Base-by-base conservation (phyloP, 2,113 vertebrate species). In the Zosterops lateralis region DNA sequence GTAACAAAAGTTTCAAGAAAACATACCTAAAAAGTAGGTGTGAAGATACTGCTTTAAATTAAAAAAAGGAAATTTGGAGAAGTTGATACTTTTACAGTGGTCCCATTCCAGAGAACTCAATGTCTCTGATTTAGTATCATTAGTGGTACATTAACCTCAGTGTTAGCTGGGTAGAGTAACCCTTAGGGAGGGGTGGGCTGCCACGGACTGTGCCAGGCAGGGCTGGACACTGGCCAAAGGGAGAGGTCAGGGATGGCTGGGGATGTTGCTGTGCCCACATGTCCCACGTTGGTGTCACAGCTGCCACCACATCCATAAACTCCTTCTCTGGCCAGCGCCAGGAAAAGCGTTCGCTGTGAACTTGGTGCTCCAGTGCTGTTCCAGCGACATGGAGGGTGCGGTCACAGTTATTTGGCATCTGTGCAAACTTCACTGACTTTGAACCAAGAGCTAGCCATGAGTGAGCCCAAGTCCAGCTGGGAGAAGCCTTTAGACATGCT, bases 401-500 rank as follows among this genome's bases (percentile, higher is more conserved):
- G 42, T 32, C 83, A 58, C 24, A 12, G 44, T 51, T 62, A 17
- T 15, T 84, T 75, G 84, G 65, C 53, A 29, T 42, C 83, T 58
- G n/a, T 3, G 1, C 72, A 80, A 32, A 81, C 50, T 77, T 88
- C 0, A 0, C 64, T 51, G 60, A 62, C 64, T 90, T 67, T 47
- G 38, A 76, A 53, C 32, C 62, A 44, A 79, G 47, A 87, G 34
- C 45, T 62, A 91, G 40, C 48, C 36, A 6, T 8, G 67, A 67
- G 17, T 9, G 50, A 87, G n/a, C 10, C 60, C 0, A 0, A 79
- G 8, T 40, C 78, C 71, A 80, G 56, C 71, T 90, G 75, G 51
- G 64, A 77, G 56, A 96, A 91, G 82, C 47, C 60, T 90, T 90
- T 93, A 83, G 82, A 77, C 74, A 71, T 0, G 67, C 72, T 93